These are phyloP conservation scores for Achatina immaculata DNA, from an alignment of 1,140 invertebrate species.

Conservation along the genomic window DNA sequence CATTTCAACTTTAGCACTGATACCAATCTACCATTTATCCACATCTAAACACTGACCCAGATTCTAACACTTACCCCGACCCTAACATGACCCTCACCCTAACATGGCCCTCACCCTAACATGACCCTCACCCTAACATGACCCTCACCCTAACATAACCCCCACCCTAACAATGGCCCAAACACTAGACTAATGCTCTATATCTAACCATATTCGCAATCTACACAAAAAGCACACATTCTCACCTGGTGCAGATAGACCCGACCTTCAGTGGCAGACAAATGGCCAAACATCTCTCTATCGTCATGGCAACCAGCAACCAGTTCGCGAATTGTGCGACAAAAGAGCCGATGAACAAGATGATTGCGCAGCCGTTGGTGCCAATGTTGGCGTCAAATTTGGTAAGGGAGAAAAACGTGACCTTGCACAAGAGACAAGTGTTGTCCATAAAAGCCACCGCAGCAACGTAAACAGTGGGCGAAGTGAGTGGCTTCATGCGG, in stretches of 20 bases:
- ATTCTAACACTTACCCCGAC: no score
- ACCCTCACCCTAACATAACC: no score
- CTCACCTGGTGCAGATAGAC: slow-evolving; percentile 43
- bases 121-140: no score
- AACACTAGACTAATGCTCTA: no score
- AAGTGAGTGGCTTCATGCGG: slow-evolving; percentile 51
- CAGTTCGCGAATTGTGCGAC: slow-evolving; percentile 58
- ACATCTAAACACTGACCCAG: no score
- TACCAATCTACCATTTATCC: no score
- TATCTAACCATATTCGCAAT: no score
- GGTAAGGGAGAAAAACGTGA: slow-evolving; percentile 48
- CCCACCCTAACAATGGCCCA: no score
- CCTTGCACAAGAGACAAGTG: slow-evolving; percentile 48
- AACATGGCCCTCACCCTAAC: no score
- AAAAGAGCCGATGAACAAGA: slow-evolving; percentile 54
- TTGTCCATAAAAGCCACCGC: slow-evolving; percentile 53
- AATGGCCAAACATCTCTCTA: slow-evolving; percentile 57
- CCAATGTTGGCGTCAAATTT: slow-evolving; percentile 49
- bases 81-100: no score
- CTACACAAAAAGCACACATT: no score
- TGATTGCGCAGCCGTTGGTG: slow-evolving; percentile 47
- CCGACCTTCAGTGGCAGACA: slow-evolving; percentile 56
- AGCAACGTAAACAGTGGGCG: slow-evolving; percentile 54
- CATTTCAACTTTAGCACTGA: no score
- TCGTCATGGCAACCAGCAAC: slow-evolving; percentile 62